A percentile compares a stretch with the other conserved stretches of the same genome.
Conservation (phyloP, 1,140 invertebrate species). For the Zaprionus vittiger region DNA sequence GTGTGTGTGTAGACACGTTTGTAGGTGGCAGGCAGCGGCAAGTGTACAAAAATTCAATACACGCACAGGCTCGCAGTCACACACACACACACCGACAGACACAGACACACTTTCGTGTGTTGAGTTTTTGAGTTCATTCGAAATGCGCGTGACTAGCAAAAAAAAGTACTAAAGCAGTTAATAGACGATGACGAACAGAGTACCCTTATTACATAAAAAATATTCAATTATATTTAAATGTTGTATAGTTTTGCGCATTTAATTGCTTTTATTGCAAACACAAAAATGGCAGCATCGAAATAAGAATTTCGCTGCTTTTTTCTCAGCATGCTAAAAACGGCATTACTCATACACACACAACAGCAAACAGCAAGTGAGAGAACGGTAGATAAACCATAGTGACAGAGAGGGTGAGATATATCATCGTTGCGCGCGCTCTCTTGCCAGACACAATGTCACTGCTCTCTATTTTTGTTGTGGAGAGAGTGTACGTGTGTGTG, state of each 20-base stretch:
- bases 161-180: conserved; percentile 41
- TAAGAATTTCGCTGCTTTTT: conserved; percentile 57
- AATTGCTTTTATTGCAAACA: conserved; percentile 52
- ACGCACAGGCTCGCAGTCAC: conserved; percentile 18
- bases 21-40: conserved; percentile 57
- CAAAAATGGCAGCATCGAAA: conserved; percentile 57
- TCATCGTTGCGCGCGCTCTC: conserved; percentile 53
- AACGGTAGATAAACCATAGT: conserved; percentile 36
- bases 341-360: conserved; percentile 66
- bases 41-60: conserved; percentile 56
- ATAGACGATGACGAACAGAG: conserved; percentile 5
- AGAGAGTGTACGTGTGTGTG: conserved; percentile 18
- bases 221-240: conserved; percentile 37
- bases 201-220: conserved; percentile 36
- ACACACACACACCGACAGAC: conserved; percentile 12
- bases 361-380: conserved; percentile 28
- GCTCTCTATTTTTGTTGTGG: conserved; percentile 22
- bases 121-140: conserved; percentile 36
- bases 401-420: conserved; percentile 26
- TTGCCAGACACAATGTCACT: conserved; percentile 46
- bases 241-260: conserved; percentile 46
- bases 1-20: conserved; percentile 28
- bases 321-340: conserved; percentile 69
- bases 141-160: conserved; percentile 71
- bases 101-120: conserved; percentile 24